phyloP scores from a whole-genome alignment of 2,888 invertebrate species.

The Morpho achilles region DNA sequence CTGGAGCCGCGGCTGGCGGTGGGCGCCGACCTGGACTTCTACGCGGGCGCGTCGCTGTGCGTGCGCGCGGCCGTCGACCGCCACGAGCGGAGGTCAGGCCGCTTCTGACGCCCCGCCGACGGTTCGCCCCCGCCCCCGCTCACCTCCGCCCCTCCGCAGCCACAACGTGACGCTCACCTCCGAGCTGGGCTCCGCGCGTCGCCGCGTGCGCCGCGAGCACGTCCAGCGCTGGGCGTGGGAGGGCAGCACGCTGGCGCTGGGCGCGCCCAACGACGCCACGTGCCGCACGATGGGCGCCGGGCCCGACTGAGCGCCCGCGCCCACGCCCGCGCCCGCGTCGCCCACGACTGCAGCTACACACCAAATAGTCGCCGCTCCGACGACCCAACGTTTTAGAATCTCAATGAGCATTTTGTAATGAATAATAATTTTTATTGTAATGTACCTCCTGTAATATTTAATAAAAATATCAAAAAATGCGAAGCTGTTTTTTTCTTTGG shows the following conservation, averaged over 20 bases:
- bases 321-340: background rate
- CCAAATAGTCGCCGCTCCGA: background rate
- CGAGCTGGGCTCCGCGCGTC: constrained; percentile 15
- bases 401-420: too few species aligned
- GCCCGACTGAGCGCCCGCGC: background rate
- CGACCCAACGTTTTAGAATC: background rate
- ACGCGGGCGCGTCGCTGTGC: constrained; percentile 51
- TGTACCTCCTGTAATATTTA: background rate
- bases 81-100: constrained; percentile 26
- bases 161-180: constrained; percentile 11
- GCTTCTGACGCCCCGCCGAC: background rate
- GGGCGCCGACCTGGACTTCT: constrained; percentile 55
- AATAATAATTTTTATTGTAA: too few species aligned
- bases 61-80: constrained; percentile 42
- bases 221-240: constrained; percentile 15
- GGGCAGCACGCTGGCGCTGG: constrained; percentile 45
- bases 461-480: background rate
- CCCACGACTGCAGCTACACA: too few species aligned
- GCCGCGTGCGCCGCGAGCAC: constrained; percentile 25
- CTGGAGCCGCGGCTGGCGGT: constrained; percentile 41
- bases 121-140: background rate
- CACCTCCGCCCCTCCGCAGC: background rate
- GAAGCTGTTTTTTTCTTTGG: constrained; percentile 11
- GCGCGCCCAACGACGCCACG: constrained; percentile 44
- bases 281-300: constrained; percentile 41